Conservation (phyloP, 2,888 invertebrate genomes). For the Lamellibrachia columna region DNA sequence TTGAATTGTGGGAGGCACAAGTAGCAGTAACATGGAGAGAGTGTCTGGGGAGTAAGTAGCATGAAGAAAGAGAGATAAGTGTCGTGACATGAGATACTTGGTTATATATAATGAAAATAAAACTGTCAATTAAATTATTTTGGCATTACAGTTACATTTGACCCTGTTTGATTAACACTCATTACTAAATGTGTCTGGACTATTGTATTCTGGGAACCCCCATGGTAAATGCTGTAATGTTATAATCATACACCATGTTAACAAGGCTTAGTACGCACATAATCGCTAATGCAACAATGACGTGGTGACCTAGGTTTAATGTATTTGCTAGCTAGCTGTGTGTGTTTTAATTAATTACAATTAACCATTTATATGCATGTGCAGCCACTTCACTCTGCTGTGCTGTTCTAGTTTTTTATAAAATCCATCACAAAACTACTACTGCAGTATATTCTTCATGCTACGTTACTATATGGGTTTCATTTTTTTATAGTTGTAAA, state of each 20-base stretch:
- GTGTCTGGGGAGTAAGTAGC: background rate
- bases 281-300: too few species aligned
- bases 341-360: too few species aligned
- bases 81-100: background rate
- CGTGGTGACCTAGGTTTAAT: too few species aligned
- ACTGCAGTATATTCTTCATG: too few species aligned
- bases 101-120: background rate
- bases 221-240: background rate
- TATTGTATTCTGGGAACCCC: background rate
- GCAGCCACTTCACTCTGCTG: too few species aligned
- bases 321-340: too few species aligned
- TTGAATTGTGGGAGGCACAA: conserved; percentile 5
- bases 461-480: too few species aligned
- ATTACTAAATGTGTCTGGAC: background rate
- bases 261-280: too few species aligned
- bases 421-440: too few species aligned
- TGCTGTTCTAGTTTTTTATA: too few species aligned
- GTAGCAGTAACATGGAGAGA: conserved; percentile 2
- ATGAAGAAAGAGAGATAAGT: background rate
- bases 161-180: background rate
- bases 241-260: background rate
- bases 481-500: too few species aligned
- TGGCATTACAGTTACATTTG: background rate
- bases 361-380: too few species aligned
- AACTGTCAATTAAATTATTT: background rate